phyloP scores from a whole-genome alignment of 2,797 vertebrate species.

The Pipistrellus pipistrellus region DNA sequence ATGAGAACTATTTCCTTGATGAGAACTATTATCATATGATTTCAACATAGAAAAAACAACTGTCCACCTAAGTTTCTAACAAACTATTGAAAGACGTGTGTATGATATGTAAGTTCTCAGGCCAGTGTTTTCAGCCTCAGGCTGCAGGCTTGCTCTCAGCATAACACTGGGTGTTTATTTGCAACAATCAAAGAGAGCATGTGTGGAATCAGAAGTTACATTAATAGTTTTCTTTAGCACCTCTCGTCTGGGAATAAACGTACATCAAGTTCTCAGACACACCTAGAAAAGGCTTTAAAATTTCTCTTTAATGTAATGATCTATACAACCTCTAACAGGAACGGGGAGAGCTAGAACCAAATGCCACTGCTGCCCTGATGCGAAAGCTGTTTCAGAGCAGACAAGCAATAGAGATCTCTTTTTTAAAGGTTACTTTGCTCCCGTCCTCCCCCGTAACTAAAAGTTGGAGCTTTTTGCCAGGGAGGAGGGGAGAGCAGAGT shows the following conservation, averaged over 20 bases:
- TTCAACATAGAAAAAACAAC: neutral
- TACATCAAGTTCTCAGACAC: neutral
- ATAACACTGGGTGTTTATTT: conserved; percentile 28
- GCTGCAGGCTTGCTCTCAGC: neutral
- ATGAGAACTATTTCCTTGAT: no score
- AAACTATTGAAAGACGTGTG: neutral
- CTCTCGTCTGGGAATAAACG: neutral
- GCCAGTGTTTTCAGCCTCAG: neutral
- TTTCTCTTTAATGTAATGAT: neutral
- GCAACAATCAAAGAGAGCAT: conserved; percentile 4
- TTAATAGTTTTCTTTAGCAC: conserved; percentile 67
- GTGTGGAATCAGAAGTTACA: conserved; percentile 45
- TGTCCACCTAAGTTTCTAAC: neutral
- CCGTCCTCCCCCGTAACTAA: neutral
- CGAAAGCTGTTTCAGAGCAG: neutral
- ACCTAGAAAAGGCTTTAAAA: conserved; percentile 23
- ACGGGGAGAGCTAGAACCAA: neutral
- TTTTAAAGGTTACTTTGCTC: neutral
- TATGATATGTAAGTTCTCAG: neutral
- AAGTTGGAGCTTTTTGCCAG: conserved; percentile 44
- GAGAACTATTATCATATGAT: neutral
- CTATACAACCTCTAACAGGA: neutral
- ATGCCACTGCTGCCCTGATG: neutral
- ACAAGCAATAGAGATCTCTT: neutral
- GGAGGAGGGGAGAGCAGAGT: conserved; percentile 44